Percentiles rank a stretch among this genome's conserved stretches.
Evolutionary conservation across 1,140 invertebrate genomes (phyloP).

Genomic region (Bombyx mori): ASM3026992v2 NC_085121.1:15153501-15154000

Average conservation of each 20-base stretch:
- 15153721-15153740: constrained; percentile 58
- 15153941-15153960: constrained; percentile 73
- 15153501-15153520: constrained; percentile 77
- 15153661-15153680: constrained; percentile 60
- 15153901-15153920: constrained; percentile 63
- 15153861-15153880: constrained; percentile 57
- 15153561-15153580: constrained; percentile 84
- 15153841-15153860: constrained; percentile 66
- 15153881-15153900: constrained; percentile 64
- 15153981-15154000: constrained; percentile 69
- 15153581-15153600: constrained; percentile 84
- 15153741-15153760: constrained; percentile 56
- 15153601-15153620: constrained; percentile 79
- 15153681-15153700: constrained; percentile 72
- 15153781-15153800: constrained; percentile 85
- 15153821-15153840: constrained; percentile 72
- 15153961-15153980: constrained; percentile 74
- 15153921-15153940: constrained; percentile 70
- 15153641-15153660: constrained; percentile 78
- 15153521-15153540: constrained; percentile 80
- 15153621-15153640: constrained; percentile 76
- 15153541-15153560: constrained; percentile 90
- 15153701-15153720: constrained; percentile 75
- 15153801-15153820: constrained; percentile 87
- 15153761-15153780: constrained; percentile 77